A percentile compares a stretch with the other conserved stretches of the same genome.
Evolutionary conservation across 2,113 vertebrate genomes (phyloP).

Genomic region (Scomber colias): DNA sequence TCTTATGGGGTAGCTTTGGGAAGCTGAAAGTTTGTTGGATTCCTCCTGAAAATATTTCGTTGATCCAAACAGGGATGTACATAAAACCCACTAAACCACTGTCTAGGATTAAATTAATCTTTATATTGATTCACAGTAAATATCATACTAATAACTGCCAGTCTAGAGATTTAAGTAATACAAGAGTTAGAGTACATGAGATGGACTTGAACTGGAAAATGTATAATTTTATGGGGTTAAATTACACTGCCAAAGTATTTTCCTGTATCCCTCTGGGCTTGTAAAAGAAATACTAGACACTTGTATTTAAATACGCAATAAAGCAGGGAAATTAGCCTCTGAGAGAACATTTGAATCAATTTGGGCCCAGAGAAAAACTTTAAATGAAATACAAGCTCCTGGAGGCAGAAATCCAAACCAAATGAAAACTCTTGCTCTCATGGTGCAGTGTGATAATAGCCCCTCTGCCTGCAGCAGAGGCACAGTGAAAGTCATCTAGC

Average conservation of each 20-base stretch:
- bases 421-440: constrained; percentile 23
- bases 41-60: constrained; percentile 8
- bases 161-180: neutral
- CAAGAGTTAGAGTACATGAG: neutral
- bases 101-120: constrained; percentile 7
- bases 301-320: constrained; percentile 33
- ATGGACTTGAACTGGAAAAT: constrained; percentile 24
- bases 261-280: constrained; percentile 2
- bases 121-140: neutral
- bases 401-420: constrained; percentile 19
- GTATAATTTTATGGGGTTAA: constrained; percentile 31
- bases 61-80: neutral
- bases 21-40: constrained; percentile 30
- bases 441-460: constrained; percentile 40
- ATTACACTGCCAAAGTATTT: constrained; percentile 25
- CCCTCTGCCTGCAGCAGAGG: constrained; percentile 29
- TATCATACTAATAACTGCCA: neutral
- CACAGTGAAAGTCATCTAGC: constrained; percentile 47
- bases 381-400: constrained; percentile 23
- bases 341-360: neutral
- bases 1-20: constrained; percentile 18
- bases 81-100: neutral
- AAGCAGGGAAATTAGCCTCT: constrained; percentile 1
- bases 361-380: constrained; percentile 19
- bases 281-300: constrained; percentile 33